Percentiles rank a stretch among this genome's conserved stretches.
phyloP scores from a whole-genome alignment of 2,888 invertebrate genomes.

The Oxytorus armatus region DNA sequence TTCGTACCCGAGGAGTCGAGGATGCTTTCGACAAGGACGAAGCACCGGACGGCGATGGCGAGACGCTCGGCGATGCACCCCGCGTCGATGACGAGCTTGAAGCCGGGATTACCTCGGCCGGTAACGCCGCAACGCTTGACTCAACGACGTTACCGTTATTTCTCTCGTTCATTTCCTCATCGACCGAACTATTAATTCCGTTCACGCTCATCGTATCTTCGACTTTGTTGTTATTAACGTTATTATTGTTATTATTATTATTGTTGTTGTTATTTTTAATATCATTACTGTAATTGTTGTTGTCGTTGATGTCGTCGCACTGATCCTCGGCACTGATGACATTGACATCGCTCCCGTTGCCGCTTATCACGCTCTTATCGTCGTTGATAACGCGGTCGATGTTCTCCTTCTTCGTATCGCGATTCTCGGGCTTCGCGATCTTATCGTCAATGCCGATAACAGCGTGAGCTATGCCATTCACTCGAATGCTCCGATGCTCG shows the following conservation, averaged over 20 bases:
- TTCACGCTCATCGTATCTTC: constrained; percentile 34
- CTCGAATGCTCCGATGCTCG: constrained; percentile 36
- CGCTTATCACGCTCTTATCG: constrained; percentile 53
- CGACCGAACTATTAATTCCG: constrained; percentile 38
- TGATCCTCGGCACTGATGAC: constrained; percentile 39
- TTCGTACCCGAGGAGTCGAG: constrained; percentile 77
- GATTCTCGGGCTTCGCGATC: constrained; percentile 83
- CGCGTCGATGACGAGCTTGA: constrained; percentile 55
- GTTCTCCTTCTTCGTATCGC: constrained; percentile 66
- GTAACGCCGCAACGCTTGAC: constrained; percentile 35
- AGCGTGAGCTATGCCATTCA: constrained; percentile 40
- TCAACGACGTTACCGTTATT: constrained; percentile 85
- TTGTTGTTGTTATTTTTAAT: constrained; percentile 57
- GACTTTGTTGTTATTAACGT: constrained; percentile 44
- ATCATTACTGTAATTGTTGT: constrained; percentile 50
- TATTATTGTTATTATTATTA: constrained; percentile 54
- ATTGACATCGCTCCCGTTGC: constrained; percentile 44
- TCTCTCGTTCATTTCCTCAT: constrained; percentile 84
- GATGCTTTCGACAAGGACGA: constrained; percentile 77
- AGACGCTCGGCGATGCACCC: constrained; percentile 66
- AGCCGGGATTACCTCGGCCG: constrained; percentile 47
- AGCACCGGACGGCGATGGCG: constrained; percentile 69
- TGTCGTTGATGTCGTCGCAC: constrained; percentile 41
- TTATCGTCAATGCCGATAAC: constrained; percentile 78
- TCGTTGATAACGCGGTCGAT: constrained; percentile 77